Evolutionary conservation across 2,797 vertebrate genomes (phyloP).

Genomic region (Oreochromis grahami): DNA sequence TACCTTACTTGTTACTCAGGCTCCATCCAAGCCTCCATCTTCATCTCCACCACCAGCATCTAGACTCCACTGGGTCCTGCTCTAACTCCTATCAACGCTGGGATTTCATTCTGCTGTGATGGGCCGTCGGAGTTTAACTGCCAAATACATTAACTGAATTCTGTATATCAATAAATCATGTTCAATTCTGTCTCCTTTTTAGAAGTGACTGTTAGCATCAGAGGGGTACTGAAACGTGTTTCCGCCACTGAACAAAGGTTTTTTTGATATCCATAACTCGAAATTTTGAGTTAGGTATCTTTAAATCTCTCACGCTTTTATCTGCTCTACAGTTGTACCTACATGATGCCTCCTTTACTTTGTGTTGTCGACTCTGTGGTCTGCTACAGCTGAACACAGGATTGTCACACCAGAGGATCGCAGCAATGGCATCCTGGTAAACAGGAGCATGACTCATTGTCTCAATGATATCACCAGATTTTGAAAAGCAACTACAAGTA

Average conservation of each 20-base stretch:
- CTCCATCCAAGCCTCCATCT: background rate
- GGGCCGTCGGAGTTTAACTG: background rate
- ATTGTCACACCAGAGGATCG: background rate
- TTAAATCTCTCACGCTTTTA: background rate
- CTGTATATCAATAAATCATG: background rate
- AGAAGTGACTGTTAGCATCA: background rate
- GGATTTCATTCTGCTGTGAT: background rate
- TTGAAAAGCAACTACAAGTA: background rate
- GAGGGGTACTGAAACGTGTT: background rate
- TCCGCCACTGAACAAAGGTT: background rate
- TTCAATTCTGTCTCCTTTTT: background rate
- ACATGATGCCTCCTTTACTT: background rate
- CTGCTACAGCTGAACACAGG: background rate
- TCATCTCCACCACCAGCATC: background rate
- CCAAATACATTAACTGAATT: background rate
- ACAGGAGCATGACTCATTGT: background rate
- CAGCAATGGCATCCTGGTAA: background rate
- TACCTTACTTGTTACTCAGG: background rate
- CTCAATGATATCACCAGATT: background rate
- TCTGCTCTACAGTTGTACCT: background rate
- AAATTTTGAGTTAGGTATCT: background rate
- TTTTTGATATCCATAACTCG: background rate
- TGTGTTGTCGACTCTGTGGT: background rate
- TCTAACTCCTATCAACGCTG: fast-evolving
- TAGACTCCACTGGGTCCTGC: background rate